A percentile compares a stretch with the other conserved stretches of the same genome.
Evolutionary conservation across 2,797 vertebrate species (phyloP).

Genomic region (Spondyliosoma cantharus): DNA sequence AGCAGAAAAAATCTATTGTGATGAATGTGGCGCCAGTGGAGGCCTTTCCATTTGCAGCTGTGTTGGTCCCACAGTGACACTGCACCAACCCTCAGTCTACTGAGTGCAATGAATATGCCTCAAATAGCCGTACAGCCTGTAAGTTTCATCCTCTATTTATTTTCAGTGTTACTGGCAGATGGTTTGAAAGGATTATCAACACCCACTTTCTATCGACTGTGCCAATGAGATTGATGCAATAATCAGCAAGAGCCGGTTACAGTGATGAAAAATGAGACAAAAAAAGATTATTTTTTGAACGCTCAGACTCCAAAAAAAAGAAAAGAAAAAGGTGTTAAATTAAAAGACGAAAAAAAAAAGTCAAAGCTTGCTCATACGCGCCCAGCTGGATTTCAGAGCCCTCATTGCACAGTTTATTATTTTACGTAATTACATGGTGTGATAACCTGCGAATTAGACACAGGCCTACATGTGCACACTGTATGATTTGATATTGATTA

Average conservation of each 20-base stretch:
- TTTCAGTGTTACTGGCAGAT: constrained; percentile 72
- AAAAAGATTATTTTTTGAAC: constrained; percentile 16
- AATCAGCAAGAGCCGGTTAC: constrained; percentile 43
- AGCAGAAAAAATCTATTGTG: constrained; percentile 73
- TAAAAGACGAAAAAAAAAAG: background rate
- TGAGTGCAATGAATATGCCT: constrained; percentile 75
- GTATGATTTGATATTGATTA: constrained; percentile 57
- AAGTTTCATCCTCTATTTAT: constrained; percentile 70
- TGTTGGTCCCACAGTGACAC: constrained; percentile 62
- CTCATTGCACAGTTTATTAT: constrained; percentile 28
- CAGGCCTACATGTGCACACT: constrained; percentile 18
- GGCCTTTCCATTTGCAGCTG: constrained; percentile 66
- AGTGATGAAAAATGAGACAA: constrained; percentile 53
- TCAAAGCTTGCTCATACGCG: background rate
- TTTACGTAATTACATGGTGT: constrained; percentile 28
- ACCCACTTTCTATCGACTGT: constrained; percentile 66
- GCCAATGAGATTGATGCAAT: constrained; percentile 69
- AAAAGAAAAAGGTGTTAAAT: constrained; percentile 23
- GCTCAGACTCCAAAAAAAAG: background rate
- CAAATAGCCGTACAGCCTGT: constrained; percentile 58
- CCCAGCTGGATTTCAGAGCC: constrained; percentile 21
- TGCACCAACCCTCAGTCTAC: constrained; percentile 67
- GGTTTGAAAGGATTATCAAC: constrained; percentile 75
- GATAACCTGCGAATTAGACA: constrained; percentile 45
- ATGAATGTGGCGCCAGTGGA: constrained; percentile 78